Evolutionary conservation across 2,113 vertebrate genomes (phyloP).

Genomic region (Oreochromis aureus): DNA sequence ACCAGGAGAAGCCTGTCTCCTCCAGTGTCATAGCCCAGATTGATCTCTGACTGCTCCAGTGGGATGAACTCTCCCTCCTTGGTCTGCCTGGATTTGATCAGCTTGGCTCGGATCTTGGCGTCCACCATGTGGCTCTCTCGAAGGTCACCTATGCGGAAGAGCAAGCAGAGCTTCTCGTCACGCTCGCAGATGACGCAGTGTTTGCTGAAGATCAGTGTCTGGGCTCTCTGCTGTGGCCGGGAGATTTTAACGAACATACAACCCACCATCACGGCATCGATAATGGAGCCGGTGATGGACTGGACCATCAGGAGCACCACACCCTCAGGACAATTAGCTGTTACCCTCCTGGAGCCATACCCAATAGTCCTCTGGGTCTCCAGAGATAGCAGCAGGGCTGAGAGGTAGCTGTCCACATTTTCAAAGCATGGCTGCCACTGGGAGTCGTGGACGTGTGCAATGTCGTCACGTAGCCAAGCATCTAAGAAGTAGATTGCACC

Average conservation of each 20-base stretch:
- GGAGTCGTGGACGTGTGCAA: conserved; percentile 68
- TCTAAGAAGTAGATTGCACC: conserved; percentile 74
- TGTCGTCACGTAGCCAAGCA: conserved; percentile 71
- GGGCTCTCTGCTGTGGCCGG: conserved; percentile 79
- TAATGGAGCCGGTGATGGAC: conserved; percentile 80
- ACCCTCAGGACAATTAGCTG: conserved; percentile 72
- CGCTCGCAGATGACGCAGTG: conserved; percentile 76
- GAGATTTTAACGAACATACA: conserved; percentile 89
- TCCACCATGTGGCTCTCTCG: conserved; percentile 84
- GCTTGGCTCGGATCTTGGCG: conserved; percentile 81
- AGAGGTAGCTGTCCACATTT: conserved; percentile 77
- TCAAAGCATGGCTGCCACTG: conserved; percentile 73
- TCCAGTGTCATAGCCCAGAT: conserved; percentile 79
- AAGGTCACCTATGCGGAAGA: conserved; percentile 81
- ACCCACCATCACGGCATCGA: conserved; percentile 81
- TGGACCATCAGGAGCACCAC: conserved; percentile 75
- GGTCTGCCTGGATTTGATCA: conserved; percentile 82
- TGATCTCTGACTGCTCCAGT: conserved; percentile 82
- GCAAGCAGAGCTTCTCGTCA: conserved; percentile 76
- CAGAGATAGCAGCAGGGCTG: conserved; percentile 78
- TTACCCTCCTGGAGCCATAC: conserved; percentile 79
- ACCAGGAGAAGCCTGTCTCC: conserved; percentile 80
- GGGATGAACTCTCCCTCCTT: conserved; percentile 82
- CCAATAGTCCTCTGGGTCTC: conserved; percentile 83
- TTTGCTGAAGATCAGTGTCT: conserved; percentile 84